Base-by-base conservation (phyloP, 1,140 invertebrate genomes). In the Bombus balteatus region DNA sequence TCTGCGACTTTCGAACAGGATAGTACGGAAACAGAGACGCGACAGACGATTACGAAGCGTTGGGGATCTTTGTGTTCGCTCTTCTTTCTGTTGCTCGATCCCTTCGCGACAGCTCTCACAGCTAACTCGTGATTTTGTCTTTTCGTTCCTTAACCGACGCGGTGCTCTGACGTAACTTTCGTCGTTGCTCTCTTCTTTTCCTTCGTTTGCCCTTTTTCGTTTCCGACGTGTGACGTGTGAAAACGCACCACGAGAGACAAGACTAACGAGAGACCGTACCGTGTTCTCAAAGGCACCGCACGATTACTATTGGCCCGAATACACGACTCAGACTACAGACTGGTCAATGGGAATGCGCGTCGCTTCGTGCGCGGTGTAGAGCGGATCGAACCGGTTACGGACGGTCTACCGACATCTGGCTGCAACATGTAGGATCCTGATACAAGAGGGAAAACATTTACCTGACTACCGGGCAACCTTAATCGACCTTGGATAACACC, bases 271-370 rank as follows among this genome's bases (percentile, higher is more conserved):
- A 75, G 74, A 88, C 65, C 89, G 81, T 81, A 90, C 87, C 70
- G 81, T 88, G 89, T 91, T 93, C 89, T 88, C 92, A 88, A 93
- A 94, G 92, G 91, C 92, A 93, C 92, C 92, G 93, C 92, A 91
- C 89, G 93, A 93, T 92, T 92, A 93, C 94, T 94, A 94, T 93
- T 93, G 92, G 91, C 89, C 82, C 84, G 87, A 89, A 88, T 88
- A 75, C 77, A 83, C 91, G 86, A 92, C 88, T 71, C 62, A 57
- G 70, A 74, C 90, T 78, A 87, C 86, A 13, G 70, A 74, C 89
- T 93, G 89, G 92, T 93, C 94, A 94, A 95, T 94, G 93, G 87
- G 90, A 94, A 86, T 95, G 94, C 94, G 94, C 94, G 91, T 86
- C 87, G 77, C 75, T 85, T 83, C 87, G 87, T 94, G 94, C 94